Evolutionary conservation across 2,888 invertebrate species (phyloP).

Genomic region (Hypomecis atomaria): DNA sequence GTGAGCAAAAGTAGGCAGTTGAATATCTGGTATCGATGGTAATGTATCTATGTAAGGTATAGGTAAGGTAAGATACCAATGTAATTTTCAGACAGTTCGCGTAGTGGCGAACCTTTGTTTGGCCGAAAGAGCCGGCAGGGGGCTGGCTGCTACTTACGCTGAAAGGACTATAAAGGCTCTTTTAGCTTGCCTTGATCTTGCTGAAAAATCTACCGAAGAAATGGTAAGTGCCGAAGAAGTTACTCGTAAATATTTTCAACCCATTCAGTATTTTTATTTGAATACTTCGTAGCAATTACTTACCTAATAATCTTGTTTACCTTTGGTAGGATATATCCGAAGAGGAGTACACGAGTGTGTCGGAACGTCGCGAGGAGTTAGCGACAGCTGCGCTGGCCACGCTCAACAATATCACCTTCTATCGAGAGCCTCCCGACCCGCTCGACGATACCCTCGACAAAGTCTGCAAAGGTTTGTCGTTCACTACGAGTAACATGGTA

Average conservation of each 20-base stretch:
- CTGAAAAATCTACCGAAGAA: slow-evolving; percentile 52
- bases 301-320: too few relatives aligned
- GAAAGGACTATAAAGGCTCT: slow-evolving; percentile 70
- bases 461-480: slow-evolving; percentile 81
- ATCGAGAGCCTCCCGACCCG: slow-evolving; percentile 83
- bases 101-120: slow-evolving; percentile 94
- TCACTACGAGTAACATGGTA: too few relatives aligned
- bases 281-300: too few relatives aligned
- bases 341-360: slow-evolving; percentile 46
- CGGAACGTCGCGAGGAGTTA: slow-evolving; percentile 87
- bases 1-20: too few relatives aligned
- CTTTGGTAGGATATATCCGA: slow-evolving; percentile 41
- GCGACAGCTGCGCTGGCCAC: slow-evolving; percentile 92
- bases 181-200: slow-evolving; percentile 65
- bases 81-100: slow-evolving; percentile 85
- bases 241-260: too few relatives aligned
- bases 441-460: slow-evolving; percentile 90
- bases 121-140: slow-evolving; percentile 89
- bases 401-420: slow-evolving; percentile 93
- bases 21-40: too few relatives aligned
- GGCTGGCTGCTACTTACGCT: slow-evolving; percentile 79
- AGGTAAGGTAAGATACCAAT: too few relatives aligned
- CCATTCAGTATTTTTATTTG: background rate
- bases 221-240: slow-evolving; percentile 33
- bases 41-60: too few relatives aligned